Evolutionary conservation across 2,888 invertebrate species (phyloP).

Genomic region (Sarcophaga carnaria): DNA sequence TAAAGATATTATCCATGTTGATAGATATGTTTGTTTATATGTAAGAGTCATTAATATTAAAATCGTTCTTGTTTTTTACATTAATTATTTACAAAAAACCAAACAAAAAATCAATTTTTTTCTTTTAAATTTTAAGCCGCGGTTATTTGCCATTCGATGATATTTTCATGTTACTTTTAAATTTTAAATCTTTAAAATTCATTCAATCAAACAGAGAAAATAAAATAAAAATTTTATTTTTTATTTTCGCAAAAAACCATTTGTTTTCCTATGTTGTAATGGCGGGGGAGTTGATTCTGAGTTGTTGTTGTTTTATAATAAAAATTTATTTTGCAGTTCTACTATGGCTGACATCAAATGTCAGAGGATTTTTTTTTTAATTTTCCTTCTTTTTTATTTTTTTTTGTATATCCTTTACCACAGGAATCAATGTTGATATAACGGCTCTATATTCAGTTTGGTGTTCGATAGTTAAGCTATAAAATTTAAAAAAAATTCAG

Average conservation of each 20-base stretch:
- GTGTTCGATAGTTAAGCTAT: too few species aligned
- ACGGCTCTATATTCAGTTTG: neutral
- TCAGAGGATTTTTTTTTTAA: neutral
- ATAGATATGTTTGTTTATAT: conserved; percentile 36
- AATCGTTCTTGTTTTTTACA: conserved; percentile 22
- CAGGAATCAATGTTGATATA: neutral
- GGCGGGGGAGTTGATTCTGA: too few species aligned
- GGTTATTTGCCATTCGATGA: conserved; percentile 30
- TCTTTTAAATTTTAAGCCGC: neutral
- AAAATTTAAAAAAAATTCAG: too few species aligned
- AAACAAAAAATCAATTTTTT: neutral
- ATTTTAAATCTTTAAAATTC: neutral
- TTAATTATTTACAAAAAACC: conserved; percentile 24
- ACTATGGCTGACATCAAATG: neutral
- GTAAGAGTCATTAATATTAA: neutral
- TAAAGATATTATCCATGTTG: neutral
- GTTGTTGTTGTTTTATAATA: too few species aligned
- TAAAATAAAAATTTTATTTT: neutral
- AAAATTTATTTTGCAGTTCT: neutral
- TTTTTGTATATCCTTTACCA: neutral
- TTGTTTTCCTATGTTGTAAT: too few species aligned
- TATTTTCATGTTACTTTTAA: neutral
- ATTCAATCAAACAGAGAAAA: neutral
- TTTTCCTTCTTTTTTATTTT: neutral
- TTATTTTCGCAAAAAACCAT: too few species aligned